Base-by-base conservation (phyloP, 1,140 invertebrate genomes). In the Pteromalus puparum region DNA sequence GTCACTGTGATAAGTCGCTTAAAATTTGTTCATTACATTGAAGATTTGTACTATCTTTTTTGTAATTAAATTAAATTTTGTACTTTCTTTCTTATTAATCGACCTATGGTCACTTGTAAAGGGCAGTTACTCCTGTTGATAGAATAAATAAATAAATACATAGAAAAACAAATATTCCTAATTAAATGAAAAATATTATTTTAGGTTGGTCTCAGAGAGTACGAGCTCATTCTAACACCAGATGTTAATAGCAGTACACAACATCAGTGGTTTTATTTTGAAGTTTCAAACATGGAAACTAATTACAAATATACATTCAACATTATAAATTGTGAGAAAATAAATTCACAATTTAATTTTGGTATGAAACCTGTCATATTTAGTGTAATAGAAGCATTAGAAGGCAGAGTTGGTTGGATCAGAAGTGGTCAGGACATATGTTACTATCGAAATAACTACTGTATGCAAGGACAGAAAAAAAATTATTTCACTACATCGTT, bases 181-280 rank as follows among this genome's bases (percentile, higher is more conserved):
- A 42, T 38, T 67, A 53, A 79, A 68, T 38, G 46, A 46, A 65
- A 65, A 67, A 73, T 83, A 48, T 86, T 90, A 61, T 61, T 92
- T 79, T 89, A 97, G 96, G 94, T 96, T 89, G 95, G 94, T 85
- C 89, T 93, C n/a, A 91, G 93, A 88, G 97, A 98, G 89, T 99
- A 98, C 90, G 97, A 98, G 87, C 92, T 99, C 46, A 96, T 98
- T 81, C 90, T 99, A 76, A 97, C 95, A 91, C 96, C 97, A 13
- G 98, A 99, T 90, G 95, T 98, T 2, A 98, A 98, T 91, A 96
- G 96, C 30, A 93, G 92, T 10, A 95, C 95, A 80, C 95, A 97
- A 87, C 96, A 97, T 89, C 97, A 98, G 87, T 99, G 98, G 98
- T 99, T 98, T 92, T 99, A 98, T 92, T 99, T 98, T 91, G 96